Evolutionary conservation across 2,797 vertebrate species (phyloP).

Genomic region (Chromis chromis): DNA sequence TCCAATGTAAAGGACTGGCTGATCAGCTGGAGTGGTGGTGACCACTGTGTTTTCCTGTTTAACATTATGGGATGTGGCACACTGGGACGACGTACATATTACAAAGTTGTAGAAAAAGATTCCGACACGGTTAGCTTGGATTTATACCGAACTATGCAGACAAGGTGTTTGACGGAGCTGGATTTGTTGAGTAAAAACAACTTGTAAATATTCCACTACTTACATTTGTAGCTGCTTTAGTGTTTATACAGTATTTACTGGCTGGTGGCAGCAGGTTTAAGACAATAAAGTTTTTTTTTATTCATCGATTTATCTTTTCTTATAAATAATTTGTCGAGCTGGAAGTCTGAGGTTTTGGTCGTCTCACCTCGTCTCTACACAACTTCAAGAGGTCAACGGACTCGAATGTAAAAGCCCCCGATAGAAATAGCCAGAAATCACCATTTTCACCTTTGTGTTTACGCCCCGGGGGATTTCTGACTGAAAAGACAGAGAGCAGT

Average conservation of each 20-base stretch:
- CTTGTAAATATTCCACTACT: not conserved
- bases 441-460: slow-evolving; percentile 72
- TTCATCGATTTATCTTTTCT: slow-evolving; percentile 9
- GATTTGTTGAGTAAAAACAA: not conserved
- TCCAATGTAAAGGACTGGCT: not conserved
- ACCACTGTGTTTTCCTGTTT: not conserved
- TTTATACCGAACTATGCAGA: not conserved
- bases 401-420: not conserved
- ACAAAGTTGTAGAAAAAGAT: not conserved
- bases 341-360: slow-evolving; percentile 41
- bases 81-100: too few relatives aligned
- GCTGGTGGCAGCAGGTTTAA: slow-evolving; percentile 60
- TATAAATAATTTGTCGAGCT: slow-evolving; percentile 2
- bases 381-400: not conserved
- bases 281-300: slow-evolving; percentile 42
- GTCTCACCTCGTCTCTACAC: not conserved
- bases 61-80: not conserved
- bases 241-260: slow-evolving; percentile 9
- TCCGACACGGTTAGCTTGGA: not conserved
- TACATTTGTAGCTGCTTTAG: slow-evolving; percentile 39
- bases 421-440: slow-evolving; percentile 2
- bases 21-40: not conserved
- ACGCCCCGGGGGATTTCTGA: not conserved
- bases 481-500: not conserved
- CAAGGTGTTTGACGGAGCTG: not conserved